phyloP scores from a whole-genome alignment of 2,888 invertebrate species.

The Nebria brevicollis region DNA sequence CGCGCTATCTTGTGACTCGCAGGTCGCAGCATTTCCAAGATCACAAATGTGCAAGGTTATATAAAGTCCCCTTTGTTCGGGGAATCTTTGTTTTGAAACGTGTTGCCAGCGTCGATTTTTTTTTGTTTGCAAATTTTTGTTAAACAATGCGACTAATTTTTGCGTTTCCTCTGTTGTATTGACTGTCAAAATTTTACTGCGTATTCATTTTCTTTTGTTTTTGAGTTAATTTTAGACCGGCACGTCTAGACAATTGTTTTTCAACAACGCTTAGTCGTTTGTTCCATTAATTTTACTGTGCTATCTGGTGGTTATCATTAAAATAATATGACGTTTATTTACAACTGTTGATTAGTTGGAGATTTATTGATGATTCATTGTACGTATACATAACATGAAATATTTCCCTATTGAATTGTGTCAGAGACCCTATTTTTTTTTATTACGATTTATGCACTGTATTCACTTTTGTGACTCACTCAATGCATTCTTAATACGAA shows the following conservation, averaged over 20 bases:
- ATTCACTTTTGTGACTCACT: background rate
- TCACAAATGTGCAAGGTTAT: constrained; percentile 42
- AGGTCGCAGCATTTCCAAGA: constrained; percentile 22
- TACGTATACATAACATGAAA: background rate
- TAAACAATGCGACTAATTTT: background rate
- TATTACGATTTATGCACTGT: background rate
- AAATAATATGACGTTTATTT: background rate
- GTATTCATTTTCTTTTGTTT: constrained; percentile 37
- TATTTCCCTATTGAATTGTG: background rate
- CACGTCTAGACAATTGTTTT: constrained; percentile 22
- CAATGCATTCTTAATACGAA: background rate
- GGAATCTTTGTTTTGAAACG: constrained; percentile 34
- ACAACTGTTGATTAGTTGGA: background rate
- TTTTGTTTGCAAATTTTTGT: background rate
- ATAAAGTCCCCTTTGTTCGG: constrained; percentile 44
- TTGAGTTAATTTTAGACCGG: constrained; percentile 36
- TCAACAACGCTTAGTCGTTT: constrained; percentile 4
- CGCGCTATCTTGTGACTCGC: constrained; percentile 46
- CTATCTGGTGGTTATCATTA: background rate
- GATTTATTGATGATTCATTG: background rate
- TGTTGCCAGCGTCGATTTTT: constrained; percentile 14
- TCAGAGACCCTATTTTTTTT: background rate
- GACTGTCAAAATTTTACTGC: constrained; percentile 32
- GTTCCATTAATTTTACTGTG: background rate
- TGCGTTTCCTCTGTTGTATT: background rate